Evolutionary conservation across 1,140 invertebrate species (phyloP).

Genomic region (Drosophila setifemur): DNA sequence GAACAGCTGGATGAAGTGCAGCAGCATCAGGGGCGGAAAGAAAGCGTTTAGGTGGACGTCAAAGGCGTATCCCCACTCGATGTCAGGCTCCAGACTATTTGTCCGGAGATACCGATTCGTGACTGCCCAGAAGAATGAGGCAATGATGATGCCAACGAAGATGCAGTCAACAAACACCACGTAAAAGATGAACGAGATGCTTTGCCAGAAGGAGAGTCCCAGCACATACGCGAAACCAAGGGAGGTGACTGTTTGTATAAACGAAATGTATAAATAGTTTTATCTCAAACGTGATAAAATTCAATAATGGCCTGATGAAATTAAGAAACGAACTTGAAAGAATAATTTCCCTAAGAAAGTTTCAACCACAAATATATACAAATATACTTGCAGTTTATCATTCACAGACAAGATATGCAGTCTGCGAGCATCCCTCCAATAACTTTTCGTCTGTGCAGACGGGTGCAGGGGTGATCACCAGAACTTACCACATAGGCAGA

Average conservation of each 20-base stretch:
- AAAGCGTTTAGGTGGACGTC: constrained; percentile 99
- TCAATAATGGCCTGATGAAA: too few relatives aligned
- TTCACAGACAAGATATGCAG: too few relatives aligned
- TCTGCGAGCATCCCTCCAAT: too few relatives aligned
- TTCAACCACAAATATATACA: too few relatives aligned
- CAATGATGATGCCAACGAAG: constrained; percentile 92
- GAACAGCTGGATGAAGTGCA: constrained; percentile 96
- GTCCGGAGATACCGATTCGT: constrained; percentile 93
- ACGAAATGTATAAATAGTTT: neutral
- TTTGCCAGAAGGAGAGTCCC: constrained; percentile 88
- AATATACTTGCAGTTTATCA: too few relatives aligned
- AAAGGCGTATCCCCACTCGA: constrained; percentile 99
- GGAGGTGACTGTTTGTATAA: constrained; percentile 92
- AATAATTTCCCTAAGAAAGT: too few relatives aligned
- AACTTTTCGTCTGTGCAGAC: too few relatives aligned
- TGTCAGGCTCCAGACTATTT: constrained; percentile 88
- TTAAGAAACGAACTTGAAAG: too few relatives aligned
- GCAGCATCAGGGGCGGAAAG: constrained; percentile 94
- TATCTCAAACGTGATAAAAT: too few relatives aligned
- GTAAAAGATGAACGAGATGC: constrained; percentile 94
- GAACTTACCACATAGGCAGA: constrained; percentile 92
- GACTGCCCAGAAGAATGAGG: constrained; percentile 94
- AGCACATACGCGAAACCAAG: constrained; percentile 94
- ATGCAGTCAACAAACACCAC: constrained; percentile 98
- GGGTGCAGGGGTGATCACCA: neutral